A percentile compares a stretch with the other conserved stretches of the same genome.
phyloP scores from a whole-genome alignment of 2,888 invertebrate genomes.

The Hofmannophila pseudospretella region DNA sequence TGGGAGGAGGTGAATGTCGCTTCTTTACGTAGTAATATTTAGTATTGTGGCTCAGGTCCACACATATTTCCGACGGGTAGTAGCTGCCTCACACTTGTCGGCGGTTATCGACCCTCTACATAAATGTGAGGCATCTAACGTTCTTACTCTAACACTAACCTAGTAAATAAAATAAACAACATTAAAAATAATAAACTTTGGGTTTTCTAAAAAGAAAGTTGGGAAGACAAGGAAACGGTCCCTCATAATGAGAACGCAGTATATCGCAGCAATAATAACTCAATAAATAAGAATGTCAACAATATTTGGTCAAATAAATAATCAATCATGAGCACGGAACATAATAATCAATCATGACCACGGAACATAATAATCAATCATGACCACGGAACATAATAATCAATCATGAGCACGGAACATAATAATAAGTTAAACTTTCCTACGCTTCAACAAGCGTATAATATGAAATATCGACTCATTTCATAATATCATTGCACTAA shows the following conservation, averaged over 20 bases:
- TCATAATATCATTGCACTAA: constrained; percentile 73
- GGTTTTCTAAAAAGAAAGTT: constrained; percentile 58
- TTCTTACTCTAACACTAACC: constrained; percentile 33
- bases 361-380: constrained; percentile 4
- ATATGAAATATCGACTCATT: constrained; percentile 41
- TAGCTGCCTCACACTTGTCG: no score
- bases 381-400: constrained; percentile 1
- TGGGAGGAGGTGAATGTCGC: no score
- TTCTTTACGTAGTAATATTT: no score
- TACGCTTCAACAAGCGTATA: not conserved
- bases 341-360: constrained; percentile 2
- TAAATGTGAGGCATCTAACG: constrained; percentile 14
- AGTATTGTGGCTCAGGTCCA: no score
- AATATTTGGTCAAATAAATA: constrained; percentile 18
- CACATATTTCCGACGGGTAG: no score
- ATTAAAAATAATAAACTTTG: constrained; percentile 67
- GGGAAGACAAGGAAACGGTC: constrained; percentile 71
- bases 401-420: not conserved
- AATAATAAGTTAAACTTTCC: constrained; percentile 5
- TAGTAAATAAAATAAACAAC: constrained; percentile 51
- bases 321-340: constrained; percentile 1
- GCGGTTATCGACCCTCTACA: no score
- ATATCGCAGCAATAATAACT: constrained; percentile 38
- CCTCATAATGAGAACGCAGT: constrained; percentile 33
- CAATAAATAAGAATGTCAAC: constrained; percentile 51